phyloP scores from a whole-genome alignment of 2,113 vertebrate species.

The Edolisoma coerulescens region DNA sequence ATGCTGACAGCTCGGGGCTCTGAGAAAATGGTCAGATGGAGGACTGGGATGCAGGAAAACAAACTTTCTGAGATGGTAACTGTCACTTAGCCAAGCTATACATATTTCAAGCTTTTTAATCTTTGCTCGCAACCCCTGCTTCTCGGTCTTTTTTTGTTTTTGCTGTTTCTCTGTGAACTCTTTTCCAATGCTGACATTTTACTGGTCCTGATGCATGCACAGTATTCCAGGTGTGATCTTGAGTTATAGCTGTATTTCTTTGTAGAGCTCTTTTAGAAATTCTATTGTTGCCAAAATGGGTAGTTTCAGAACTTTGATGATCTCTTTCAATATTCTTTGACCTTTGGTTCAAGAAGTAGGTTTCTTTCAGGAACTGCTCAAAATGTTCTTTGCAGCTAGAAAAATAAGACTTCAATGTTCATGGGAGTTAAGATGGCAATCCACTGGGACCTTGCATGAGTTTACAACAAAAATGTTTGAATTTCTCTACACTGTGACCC shows the following conservation, averaged over 20 bases:
- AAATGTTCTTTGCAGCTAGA: background rate
- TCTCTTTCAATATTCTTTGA: background rate
- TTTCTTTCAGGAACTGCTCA: background rate
- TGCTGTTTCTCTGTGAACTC: background rate
- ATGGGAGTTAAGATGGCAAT: background rate
- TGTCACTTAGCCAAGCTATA: conserved; percentile 46
- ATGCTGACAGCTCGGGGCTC: conserved; percentile 27
- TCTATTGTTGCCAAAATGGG: background rate
- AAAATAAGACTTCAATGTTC: background rate
- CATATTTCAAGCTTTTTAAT: conserved; percentile 5
- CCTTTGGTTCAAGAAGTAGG: background rate
- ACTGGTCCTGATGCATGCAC: background rate
- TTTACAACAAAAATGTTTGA: background rate
- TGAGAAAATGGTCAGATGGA: conserved; percentile 35
- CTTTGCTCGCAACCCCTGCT: background rate
- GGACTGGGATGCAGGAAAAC: conserved; percentile 34
- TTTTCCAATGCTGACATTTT: background rate
- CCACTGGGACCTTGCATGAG: background rate
- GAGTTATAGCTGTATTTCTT: background rate
- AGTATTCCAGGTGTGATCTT: background rate
- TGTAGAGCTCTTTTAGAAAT: background rate
- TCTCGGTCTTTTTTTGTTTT: background rate
- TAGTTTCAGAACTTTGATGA: background rate
- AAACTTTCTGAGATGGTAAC: conserved; percentile 24
- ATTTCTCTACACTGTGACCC: background rate